Evolutionary conservation across 2,113 vertebrate species (phyloP).

Genomic region (Probosciger aterrimus): DNA sequence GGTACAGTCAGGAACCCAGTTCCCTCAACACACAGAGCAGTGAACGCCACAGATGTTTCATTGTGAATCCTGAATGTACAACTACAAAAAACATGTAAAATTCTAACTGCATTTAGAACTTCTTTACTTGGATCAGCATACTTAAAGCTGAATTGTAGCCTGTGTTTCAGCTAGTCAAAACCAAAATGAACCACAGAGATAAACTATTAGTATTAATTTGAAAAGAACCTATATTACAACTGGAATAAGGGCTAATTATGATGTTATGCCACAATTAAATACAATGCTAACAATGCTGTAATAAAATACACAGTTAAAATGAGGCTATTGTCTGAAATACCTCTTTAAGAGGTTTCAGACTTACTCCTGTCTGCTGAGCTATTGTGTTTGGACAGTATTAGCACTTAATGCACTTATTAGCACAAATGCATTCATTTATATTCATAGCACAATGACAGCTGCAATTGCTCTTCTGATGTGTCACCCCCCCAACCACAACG

Average conservation of each 20-base stretch:
- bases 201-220: not conserved
- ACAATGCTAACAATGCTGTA: not conserved
- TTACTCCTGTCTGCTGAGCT: not conserved
- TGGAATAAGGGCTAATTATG: not conserved
- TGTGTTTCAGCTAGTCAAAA: not conserved
- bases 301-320: not conserved
- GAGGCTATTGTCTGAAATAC: not conserved
- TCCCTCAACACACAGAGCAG: not conserved
- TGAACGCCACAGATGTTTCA: not conserved
- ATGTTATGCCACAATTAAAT: not conserved
- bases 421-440: not conserved
- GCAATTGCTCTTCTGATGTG: not conserved
- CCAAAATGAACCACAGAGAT: not conserved
- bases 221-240: not conserved
- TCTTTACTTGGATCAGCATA: not conserved
- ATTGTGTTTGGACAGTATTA: not conserved
- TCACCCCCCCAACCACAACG: not conserved
- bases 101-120: not conserved
- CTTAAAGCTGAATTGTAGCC: not conserved
- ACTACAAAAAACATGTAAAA: not conserved
- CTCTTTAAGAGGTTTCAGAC: not conserved
- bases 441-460: not conserved
- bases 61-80: not conserved
- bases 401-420: not conserved
- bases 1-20: not conserved